phyloP scores from a whole-genome alignment of 1,140 invertebrate genomes.

The Hypothenemus hampei region DNA sequence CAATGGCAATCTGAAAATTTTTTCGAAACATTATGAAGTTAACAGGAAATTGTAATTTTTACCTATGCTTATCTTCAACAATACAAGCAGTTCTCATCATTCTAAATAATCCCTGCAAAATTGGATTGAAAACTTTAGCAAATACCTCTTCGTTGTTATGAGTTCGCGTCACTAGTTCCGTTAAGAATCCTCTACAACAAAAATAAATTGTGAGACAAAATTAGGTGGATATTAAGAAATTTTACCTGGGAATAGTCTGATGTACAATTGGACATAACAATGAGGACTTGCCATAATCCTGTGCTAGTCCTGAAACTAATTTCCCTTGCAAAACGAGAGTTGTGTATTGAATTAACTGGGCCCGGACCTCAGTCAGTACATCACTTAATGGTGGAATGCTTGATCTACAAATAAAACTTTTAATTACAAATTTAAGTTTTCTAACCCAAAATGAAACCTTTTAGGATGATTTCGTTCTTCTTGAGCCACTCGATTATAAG shows the following conservation, averaged over 20 bases:
- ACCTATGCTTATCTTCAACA: slow-evolving; percentile 63
- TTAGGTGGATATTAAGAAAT: background rate
- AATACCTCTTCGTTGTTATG: slow-evolving; percentile 54
- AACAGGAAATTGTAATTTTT: background rate
- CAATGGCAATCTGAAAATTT: slow-evolving; percentile 49
- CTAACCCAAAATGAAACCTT: slow-evolving; percentile 36
- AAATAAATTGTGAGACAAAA: background rate
- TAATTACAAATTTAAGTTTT: background rate
- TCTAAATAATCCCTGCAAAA: slow-evolving; percentile 64
- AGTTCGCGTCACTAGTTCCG: slow-evolving; percentile 58
- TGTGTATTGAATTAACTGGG: slow-evolving; percentile 60
- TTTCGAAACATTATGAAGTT: background rate
- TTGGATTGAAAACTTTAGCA: slow-evolving; percentile 62
- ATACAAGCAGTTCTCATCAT: slow-evolving; percentile 66
- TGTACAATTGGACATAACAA: slow-evolving; percentile 58
- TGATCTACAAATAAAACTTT: slow-evolving; percentile 31
- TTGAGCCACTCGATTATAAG: slow-evolving; percentile 61
- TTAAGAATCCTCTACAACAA: slow-evolving; percentile 55
- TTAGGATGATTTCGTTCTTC: slow-evolving; percentile 72
- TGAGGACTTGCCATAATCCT: slow-evolving; percentile 43
- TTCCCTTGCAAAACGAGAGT: slow-evolving; percentile 53
- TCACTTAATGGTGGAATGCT: slow-evolving; percentile 52
- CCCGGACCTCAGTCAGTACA: slow-evolving; percentile 54
- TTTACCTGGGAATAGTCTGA: slow-evolving; percentile 53
- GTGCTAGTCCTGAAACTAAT: slow-evolving; percentile 4